These are phyloP conservation scores for Drosophila dunni DNA, from an alignment of 1,140 invertebrate genomes.

Conservation along the genomic window DNA sequence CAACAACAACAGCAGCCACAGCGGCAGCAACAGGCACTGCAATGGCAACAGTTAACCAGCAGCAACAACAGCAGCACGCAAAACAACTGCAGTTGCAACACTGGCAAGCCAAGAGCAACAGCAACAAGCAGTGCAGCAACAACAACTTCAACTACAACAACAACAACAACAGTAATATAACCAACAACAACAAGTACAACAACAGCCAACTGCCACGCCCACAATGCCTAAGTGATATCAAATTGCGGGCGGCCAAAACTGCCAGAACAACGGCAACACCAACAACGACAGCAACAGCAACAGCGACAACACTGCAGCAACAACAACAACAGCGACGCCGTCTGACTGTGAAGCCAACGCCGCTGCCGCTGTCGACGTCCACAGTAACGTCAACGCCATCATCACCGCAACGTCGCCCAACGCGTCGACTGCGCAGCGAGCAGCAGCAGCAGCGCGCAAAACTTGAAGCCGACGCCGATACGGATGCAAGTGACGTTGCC, in stretches of 20 bases:
- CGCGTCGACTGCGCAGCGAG: slow-evolving; percentile 46
- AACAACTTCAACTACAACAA: slow-evolving; percentile 28
- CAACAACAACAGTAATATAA: slow-evolving; percentile 7
- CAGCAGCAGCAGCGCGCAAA: slow-evolving; percentile 12
- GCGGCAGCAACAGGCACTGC: slow-evolving; percentile 44
- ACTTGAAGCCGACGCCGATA: slow-evolving; percentile 43
- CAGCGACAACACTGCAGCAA: slow-evolving; percentile 3
- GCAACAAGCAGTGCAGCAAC: slow-evolving; percentile 22
- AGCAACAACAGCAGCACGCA: slow-evolving; percentile 39
- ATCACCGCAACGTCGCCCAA: slow-evolving; percentile 36
- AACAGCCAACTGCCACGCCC: slow-evolving; percentile 44
- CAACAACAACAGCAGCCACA: slow-evolving; percentile 39
- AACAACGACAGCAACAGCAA: slow-evolving; percentile 17
- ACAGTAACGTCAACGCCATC: neutral
- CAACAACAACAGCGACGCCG: slow-evolving; percentile 45
- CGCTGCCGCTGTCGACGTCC: neutral
- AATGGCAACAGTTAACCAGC: slow-evolving; percentile 27
- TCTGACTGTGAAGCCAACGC: slow-evolving; percentile 44
- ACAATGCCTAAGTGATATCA: slow-evolving; percentile 58
- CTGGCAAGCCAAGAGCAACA: slow-evolving; percentile 46
- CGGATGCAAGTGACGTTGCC: slow-evolving; percentile 73
- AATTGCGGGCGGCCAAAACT: slow-evolving; percentile 54
- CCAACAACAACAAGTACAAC: slow-evolving; percentile 21
- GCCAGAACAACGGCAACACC: slow-evolving; percentile 14
- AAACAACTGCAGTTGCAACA: slow-evolving; percentile 52